A percentile compares a stretch with the other conserved stretches of the same genome.
Conservation (phyloP, 2,888 invertebrate genomes). For the Tenthredo amoena region DNA sequence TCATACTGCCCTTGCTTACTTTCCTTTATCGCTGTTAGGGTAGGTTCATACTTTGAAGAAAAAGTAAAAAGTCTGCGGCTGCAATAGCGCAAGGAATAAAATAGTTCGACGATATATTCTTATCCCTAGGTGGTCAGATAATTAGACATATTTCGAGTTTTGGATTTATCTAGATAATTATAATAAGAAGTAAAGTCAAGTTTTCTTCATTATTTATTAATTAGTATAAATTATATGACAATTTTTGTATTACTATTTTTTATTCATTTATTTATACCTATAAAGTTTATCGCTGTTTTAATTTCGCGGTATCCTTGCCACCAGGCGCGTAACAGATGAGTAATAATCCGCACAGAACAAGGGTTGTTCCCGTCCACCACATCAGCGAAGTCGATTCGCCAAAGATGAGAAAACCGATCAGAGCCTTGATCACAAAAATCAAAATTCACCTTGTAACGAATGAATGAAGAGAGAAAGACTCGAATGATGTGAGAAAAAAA, state of each 20-base stretch:
- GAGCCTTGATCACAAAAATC: slow-evolving; percentile 81
- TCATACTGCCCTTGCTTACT: neutral
- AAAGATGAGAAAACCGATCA: slow-evolving; percentile 86
- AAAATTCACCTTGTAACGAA: slow-evolving; percentile 45
- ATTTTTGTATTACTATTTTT: neutral
- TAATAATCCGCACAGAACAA: slow-evolving; percentile 86
- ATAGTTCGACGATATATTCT: too few relatives aligned
- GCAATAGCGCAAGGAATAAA: neutral
- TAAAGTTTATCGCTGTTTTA: slow-evolving; percentile 7
- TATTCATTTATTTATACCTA: too few relatives aligned
- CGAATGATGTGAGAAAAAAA: neutral
- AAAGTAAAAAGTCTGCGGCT: neutral
- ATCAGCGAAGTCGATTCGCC: slow-evolving; percentile 84
- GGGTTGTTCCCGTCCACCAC: slow-evolving; percentile 87
- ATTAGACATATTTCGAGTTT: too few relatives aligned
- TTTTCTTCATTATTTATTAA: too few relatives aligned
- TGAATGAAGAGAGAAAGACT: slow-evolving; percentile 30
- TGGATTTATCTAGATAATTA: too few relatives aligned
- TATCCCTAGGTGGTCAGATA: too few relatives aligned
- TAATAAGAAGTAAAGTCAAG: too few relatives aligned
- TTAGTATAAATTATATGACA: neutral
- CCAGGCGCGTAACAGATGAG: slow-evolving; percentile 78
- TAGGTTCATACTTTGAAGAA: neutral
- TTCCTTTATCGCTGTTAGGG: neutral
- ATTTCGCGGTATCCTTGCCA: neutral